Conservation (phyloP, 2,888 invertebrate species). For the Portevinia maculata region DNA sequence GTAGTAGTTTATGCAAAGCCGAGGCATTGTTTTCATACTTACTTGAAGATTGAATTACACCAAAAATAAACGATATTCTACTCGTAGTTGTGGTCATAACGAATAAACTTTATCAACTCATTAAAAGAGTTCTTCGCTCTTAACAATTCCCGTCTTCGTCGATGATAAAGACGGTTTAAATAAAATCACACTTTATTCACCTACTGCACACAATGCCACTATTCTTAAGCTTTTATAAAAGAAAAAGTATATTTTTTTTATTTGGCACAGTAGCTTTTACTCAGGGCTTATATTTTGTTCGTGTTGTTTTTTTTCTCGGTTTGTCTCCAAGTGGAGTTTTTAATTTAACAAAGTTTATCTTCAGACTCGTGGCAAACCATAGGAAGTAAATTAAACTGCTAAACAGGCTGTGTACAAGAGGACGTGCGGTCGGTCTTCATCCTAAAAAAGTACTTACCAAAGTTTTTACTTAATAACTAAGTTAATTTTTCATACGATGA, state of each 20-base stretch:
- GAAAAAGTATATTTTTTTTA: constrained; percentile 24
- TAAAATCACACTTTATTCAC: background rate
- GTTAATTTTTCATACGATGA: constrained; percentile 41
- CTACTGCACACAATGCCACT: constrained; percentile 1
- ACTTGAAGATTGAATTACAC: background rate
- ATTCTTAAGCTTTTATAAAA: constrained; percentile 21
- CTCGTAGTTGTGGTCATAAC: constrained; percentile 1
- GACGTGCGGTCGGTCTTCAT: background rate
- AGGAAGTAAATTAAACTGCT: constrained; percentile 44
- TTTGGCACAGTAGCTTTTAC: constrained; percentile 35
- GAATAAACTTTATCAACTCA: constrained; percentile 46
- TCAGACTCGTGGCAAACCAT: constrained; percentile 29
- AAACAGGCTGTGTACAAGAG: background rate
- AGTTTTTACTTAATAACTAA: constrained; percentile 54
- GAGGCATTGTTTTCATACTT: no score
- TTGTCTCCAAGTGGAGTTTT: constrained; percentile 48
- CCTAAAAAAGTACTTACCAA: constrained; percentile 46
- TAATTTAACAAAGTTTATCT: constrained; percentile 54
- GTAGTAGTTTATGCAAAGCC: no score
- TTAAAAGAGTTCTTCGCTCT: constrained; percentile 24
- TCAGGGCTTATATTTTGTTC: constrained; percentile 39
- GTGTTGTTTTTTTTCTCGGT: constrained; percentile 4
- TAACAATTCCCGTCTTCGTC: constrained; percentile 9
- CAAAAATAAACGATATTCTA: background rate
- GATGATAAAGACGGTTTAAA: constrained; percentile 15